phyloP scores from a whole-genome alignment of 2,888 invertebrate species.

The Lithosia quadra region DNA sequence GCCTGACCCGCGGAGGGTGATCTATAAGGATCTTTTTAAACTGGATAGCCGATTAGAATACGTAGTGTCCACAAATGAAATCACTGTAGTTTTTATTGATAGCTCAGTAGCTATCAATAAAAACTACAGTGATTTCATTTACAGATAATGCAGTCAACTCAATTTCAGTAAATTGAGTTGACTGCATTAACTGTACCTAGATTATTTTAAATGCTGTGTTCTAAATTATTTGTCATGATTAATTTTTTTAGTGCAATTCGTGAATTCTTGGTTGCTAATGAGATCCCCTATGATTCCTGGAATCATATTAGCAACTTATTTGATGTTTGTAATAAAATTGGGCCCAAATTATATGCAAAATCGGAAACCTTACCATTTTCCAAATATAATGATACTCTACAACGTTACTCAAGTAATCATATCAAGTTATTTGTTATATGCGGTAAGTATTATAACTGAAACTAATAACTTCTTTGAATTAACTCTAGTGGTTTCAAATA shows the following conservation, averaged over 20 bases:
- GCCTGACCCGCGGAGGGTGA: too few relatives aligned
- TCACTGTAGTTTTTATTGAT: too few relatives aligned
- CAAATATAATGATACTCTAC: conserved; percentile 87
- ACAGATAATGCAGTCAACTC: too few relatives aligned
- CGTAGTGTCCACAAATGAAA: too few relatives aligned
- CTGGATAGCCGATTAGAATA: too few relatives aligned
- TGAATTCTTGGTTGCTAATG: conserved; percentile 90
- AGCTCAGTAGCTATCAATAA: too few relatives aligned
- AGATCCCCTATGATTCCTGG: conserved; percentile 87
- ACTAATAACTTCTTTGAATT: too few relatives aligned
- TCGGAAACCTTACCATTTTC: conserved; percentile 87
- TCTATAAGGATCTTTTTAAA: too few relatives aligned
- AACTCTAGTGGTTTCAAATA: too few relatives aligned
- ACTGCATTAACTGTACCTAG: too few relatives aligned
- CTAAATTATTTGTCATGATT: not conserved
- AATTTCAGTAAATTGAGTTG: too few relatives aligned
- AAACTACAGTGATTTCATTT: too few relatives aligned
- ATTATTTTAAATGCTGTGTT: not conserved
- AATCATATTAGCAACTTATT: conserved; percentile 85
- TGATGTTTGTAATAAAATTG: conserved; percentile 88
- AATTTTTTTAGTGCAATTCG: conserved; percentile 86
- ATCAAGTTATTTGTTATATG: conserved; percentile 79
- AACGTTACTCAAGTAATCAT: conserved; percentile 88
- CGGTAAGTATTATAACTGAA: conserved; percentile 65
- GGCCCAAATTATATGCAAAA: conserved; percentile 90